Evolutionary conservation across 2,797 vertebrate genomes (phyloP).

Genomic region (Meda fulgida): DNA sequence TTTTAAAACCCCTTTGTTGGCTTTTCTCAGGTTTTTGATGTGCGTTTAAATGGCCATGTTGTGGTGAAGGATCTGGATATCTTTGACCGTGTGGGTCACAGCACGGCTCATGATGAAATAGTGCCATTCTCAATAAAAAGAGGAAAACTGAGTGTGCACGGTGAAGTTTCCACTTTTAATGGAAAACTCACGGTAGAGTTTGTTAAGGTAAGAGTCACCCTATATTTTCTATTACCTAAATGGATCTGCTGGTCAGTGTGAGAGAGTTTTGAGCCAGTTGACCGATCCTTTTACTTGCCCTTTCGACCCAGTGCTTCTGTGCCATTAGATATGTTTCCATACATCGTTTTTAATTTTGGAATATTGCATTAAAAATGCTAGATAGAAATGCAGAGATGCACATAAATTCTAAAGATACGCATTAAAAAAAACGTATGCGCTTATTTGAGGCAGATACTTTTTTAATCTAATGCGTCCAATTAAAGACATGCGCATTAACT

Average conservation of each 20-base stretch:
- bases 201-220: conserved; percentile 86
- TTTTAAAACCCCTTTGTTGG: conserved; percentile 10
- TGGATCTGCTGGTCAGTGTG: not conserved
- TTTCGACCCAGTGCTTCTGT: not conserved
- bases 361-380: not conserved
- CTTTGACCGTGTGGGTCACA: conserved; percentile 97
- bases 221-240: not conserved
- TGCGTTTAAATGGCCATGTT: conserved; percentile 92
- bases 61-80: conserved; percentile 99
- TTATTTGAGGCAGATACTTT: no score
- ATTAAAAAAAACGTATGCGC: not conserved
- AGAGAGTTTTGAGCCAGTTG: not conserved
- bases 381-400: not conserved
- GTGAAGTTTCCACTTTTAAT: conserved; percentile 96
- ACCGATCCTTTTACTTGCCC: not conserved
- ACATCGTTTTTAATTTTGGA: not conserved
- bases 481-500: no score
- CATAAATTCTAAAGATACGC: not conserved
- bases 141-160: conserved; percentile 94
- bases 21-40: conserved; percentile 88
- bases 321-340: not conserved
- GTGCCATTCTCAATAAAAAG: conserved; percentile 92
- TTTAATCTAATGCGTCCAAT: no score
- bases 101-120: conserved; percentile 96
- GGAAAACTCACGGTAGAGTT: conserved; percentile 96